Evolutionary conservation across 2,888 invertebrate genomes (phyloP), one percentile per base, ranked within the genome.

Genomic region (Polydrusus pterygomalis): DNA sequence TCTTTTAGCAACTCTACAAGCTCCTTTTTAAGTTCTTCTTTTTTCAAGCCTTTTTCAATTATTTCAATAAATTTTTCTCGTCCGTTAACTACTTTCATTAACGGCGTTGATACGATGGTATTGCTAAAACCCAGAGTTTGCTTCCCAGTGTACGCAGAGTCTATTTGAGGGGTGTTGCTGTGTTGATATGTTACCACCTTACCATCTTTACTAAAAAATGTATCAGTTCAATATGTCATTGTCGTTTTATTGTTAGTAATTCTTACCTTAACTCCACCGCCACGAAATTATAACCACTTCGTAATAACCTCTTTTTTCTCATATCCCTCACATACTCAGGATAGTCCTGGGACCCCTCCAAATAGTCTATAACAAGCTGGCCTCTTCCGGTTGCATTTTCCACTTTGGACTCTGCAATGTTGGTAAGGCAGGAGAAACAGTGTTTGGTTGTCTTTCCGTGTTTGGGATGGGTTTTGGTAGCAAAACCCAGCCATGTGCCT

Each of bases 401-500:
- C 47, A 83, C 83, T 1, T 88, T 86, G 69, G 87, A 88, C 10
- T 58, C 56, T 0, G 93, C 90, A 58, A 96, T 88, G 87, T 96
- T 96, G 1, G 96, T 88, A n/a, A 96, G 86, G 0, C 92, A 91
- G 5, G 90, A 93, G 20, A 92, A 88, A 83, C 93, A 92, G 40
- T 93, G 81, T 74, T 82, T 83, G 69, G 78, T 79, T 70, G 67
- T 30, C 72, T 79, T 74, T n/a, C 79, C 79, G 54, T 79, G 83
- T 70, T 89, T 89, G 10, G 56, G 69, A n/a, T 40, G 60, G 3
- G 17, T 62, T 74, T 82, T 80, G 51, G 86, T 87, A 30, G 88
- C 89, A 45, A 95, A 84, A 0, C 93, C 96, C 10, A 96, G 85
- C 96, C 96, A 97, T 38, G 96, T 94, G 0, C 96, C 96, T 64